A percentile compares a stretch with the other conserved stretches of the same genome.
Conservation (phyloP, 2,113 vertebrate species). For the Cercopithecus mona region DNA sequence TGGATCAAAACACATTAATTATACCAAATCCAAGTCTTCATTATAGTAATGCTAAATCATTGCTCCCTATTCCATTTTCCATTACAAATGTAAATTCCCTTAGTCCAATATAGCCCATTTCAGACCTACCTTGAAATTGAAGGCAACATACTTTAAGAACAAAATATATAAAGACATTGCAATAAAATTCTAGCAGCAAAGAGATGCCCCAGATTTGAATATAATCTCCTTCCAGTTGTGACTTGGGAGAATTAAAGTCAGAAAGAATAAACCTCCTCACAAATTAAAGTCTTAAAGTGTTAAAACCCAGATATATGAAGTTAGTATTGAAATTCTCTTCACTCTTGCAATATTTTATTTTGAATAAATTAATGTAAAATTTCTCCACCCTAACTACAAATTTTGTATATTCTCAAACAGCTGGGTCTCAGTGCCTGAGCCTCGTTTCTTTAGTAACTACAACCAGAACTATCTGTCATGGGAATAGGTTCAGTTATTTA, state of each 20-base stretch:
- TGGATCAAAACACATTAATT: neutral
- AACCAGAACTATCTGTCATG: neutral
- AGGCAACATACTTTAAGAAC: neutral
- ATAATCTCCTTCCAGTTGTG: neutral
- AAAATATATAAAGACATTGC: neutral
- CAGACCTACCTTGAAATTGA: neutral
- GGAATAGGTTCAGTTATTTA: neutral
- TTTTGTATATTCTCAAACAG: neutral
- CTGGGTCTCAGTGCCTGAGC: neutral
- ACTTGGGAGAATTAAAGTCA: constrained; percentile 14
- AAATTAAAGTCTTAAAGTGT: constrained; percentile 18
- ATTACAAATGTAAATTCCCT: neutral
- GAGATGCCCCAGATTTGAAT: neutral
- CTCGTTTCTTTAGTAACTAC: neutral
- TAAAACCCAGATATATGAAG: neutral
- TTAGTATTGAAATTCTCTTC: neutral
- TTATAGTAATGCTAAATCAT: neutral
- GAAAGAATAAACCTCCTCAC: neutral
- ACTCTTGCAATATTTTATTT: neutral
- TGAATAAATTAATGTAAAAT: neutral
- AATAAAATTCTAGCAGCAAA: neutral
- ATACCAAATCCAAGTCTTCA: neutral
- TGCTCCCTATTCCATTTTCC: neutral
- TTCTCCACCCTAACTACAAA: neutral
- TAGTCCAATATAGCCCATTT: neutral